These are phyloP conservation scores for Dasyurus viverrinus DNA, from an alignment of 2,113 vertebrate genomes.

Conservation along the genomic window DNA sequence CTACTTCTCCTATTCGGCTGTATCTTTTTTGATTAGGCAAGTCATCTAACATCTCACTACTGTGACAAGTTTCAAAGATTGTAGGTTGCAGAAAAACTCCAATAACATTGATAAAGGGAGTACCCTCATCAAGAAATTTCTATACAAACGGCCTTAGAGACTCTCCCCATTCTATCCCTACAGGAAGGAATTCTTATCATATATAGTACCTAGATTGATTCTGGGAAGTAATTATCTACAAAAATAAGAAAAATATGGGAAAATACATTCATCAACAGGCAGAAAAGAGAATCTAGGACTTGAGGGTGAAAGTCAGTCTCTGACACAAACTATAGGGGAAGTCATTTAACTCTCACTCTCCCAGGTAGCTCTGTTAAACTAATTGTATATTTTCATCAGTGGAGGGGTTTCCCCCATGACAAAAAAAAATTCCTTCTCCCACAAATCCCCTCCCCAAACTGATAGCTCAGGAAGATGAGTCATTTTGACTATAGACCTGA, in stretches of 20 bases:
- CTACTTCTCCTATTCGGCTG: neutral
- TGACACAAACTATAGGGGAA: neutral
- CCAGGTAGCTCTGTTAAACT: neutral
- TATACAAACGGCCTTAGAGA: neutral
- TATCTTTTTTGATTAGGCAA: neutral
- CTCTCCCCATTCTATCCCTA: neutral
- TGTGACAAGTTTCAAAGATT: neutral
- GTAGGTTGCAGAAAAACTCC: neutral
- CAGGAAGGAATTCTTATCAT: neutral
- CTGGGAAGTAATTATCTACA: neutral
- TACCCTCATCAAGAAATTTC: neutral
- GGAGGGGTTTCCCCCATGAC: neutral
- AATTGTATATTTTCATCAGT: neutral
- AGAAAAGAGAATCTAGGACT: neutral
- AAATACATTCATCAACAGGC: neutral
- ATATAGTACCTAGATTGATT: neutral
- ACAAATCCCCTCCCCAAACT: too few species aligned
- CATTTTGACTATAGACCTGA: neutral
- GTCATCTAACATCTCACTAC: neutral
- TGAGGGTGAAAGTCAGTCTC: neutral
- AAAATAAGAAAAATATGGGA: neutral
- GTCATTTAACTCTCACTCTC: neutral
- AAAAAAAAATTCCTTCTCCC: neutral
- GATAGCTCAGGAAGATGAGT: neutral
- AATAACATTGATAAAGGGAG: neutral